Evolutionary conservation across 2,888 invertebrate genomes (phyloP).

Genomic region (Amphipyra berbera): DNA sequence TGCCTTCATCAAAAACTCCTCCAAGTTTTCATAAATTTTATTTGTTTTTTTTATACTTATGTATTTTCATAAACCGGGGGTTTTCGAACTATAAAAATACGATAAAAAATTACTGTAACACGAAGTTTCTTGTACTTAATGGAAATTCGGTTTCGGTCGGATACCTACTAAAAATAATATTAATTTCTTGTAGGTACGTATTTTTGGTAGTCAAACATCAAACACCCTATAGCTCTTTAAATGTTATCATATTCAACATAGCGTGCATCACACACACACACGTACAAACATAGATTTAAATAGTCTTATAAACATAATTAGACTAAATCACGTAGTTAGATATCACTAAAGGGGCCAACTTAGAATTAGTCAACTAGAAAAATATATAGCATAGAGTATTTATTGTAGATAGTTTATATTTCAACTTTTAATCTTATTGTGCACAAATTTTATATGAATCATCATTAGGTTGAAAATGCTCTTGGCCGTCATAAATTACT

Average conservation of each 20-base stretch:
- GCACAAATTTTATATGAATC: conserved; percentile 56
- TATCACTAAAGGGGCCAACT: conserved; percentile 83
- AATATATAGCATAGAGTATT: conserved; percentile 49
- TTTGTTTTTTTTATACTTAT: too few species aligned
- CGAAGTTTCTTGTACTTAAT: too few species aligned
- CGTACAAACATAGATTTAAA: conserved; percentile 45
- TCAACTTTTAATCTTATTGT: conserved; percentile 49
- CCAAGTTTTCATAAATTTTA: too few species aligned
- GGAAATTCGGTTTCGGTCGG: too few species aligned
- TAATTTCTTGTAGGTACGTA: too few species aligned
- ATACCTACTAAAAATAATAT: too few species aligned
- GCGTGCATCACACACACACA: conserved; percentile 50
- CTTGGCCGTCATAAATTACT: background rate
- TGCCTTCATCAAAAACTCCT: too few species aligned
- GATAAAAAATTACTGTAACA: too few species aligned
- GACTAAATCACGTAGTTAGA: conserved; percentile 71
- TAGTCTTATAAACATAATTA: conserved; percentile 44
- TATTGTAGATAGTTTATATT: conserved; percentile 56
- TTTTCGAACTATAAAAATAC: too few species aligned
- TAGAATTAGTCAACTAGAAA: conserved; percentile 74
- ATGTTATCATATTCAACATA: conserved; percentile 32
- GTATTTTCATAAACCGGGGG: too few species aligned
- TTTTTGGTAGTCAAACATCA: too few species aligned
- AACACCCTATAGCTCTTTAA: background rate
- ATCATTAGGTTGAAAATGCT: background rate